A percentile compares a stretch with the other conserved stretches of the same genome.
phyloP scores from a whole-genome alignment of 1,140 invertebrate genomes.

The Reticulitermes speratus region DNA sequence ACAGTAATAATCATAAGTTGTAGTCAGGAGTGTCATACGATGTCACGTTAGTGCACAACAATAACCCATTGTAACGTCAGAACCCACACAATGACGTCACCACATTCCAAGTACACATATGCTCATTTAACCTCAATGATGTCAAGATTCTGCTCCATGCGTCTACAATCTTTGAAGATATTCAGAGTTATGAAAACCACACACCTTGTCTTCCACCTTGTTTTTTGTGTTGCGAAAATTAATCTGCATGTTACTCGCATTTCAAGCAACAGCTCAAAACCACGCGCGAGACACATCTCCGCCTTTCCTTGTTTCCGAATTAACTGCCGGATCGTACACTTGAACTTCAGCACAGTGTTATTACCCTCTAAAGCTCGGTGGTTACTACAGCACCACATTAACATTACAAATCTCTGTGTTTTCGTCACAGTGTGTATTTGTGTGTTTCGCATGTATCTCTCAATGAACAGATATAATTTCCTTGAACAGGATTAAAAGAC shows the following conservation, averaged over 20 bases:
- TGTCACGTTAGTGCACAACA: neutral
- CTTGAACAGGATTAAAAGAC: too few relatives aligned
- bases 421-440: too few relatives aligned
- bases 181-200: too few relatives aligned
- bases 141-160: neutral
- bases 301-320: neutral
- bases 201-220: neutral
- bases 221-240: neutral
- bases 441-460: too few relatives aligned
- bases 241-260: neutral
- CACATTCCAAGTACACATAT: neutral
- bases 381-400: too few relatives aligned
- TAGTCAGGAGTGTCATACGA: neutral
- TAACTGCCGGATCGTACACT: too few relatives aligned
- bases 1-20: neutral
- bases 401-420: too few relatives aligned
- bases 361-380: too few relatives aligned
- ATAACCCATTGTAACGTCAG: neutral
- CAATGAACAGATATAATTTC: too few relatives aligned
- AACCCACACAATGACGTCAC: neutral
- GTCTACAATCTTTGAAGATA: too few relatives aligned
- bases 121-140: neutral
- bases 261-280: neutral
- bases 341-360: too few relatives aligned
- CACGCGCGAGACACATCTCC: neutral